Evolutionary conservation across 2,888 invertebrate species (phyloP), one percentile per base, ranked within the genome.

Genomic region (Ephialtes manifestator): DNA sequence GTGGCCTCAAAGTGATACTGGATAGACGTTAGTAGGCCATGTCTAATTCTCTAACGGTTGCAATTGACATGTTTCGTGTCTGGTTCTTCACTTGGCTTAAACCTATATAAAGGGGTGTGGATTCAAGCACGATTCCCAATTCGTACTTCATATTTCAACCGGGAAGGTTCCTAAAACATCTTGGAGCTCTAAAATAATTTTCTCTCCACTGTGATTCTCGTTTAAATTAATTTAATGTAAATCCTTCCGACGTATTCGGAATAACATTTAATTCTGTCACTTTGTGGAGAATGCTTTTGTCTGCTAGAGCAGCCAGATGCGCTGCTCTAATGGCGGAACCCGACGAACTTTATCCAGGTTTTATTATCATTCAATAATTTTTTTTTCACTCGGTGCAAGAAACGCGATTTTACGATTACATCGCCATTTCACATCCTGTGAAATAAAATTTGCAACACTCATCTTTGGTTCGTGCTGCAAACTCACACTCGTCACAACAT

Each of bases 311-410:
- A 77, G 92, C 93, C 4, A 90, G 91, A 71, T 92, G 90, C 71
- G 92, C 93, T 46, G 93, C 93, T 83, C 88, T 93, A 31, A 93
- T 93, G 93, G 91, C 91, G 1, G 93, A 93, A 85, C 91, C 92
- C n/a, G 93, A 93, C 65, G 90, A 93, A 84, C 90, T 93, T 18
- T 90, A 93, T 86, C 93, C 93, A 92, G 93, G 93, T 93, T 87
- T 4, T 24, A 63, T 65, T 76, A 20, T 10, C 8, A 31, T n/a
- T 39, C 0, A 15, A 48, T 15, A 11, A 46, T 15, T 8, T 48
- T 48, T 46, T 24, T 13, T 18, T n/a, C 8, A n/a, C n/a, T n/a
- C n/a, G n/a, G n/a, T n/a, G n/a, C n/a, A n/a, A n/a, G n/a, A n/a
- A n/a, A n/a, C n/a, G n/a, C n/a, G n/a, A n/a, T n/a, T n/a, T n/a